Conservation (phyloP, 2,888 invertebrate species). For the Periphyllus acericola region DNA sequence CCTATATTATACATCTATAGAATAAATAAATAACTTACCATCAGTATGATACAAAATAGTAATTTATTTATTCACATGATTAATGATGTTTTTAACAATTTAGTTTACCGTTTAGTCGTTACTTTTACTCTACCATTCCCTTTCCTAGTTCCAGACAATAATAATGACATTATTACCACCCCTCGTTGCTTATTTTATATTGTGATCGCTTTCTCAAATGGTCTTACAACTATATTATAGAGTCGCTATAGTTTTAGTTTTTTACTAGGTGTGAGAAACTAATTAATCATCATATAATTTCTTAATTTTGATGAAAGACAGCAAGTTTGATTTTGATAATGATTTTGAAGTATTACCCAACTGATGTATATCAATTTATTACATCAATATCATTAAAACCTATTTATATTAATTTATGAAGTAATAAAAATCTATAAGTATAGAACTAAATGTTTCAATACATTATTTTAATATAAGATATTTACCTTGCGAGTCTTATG, state of each 20-base stretch:
- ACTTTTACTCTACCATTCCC: not conserved
- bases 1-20: too few relatives aligned
- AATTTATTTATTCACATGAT: not conserved
- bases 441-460: too few relatives aligned
- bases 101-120: not conserved
- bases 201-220: not conserved
- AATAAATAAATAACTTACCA: not conserved
- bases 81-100: conserved; percentile 14
- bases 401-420: too few relatives aligned
- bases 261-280: not conserved
- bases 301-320: not conserved
- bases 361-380: too few relatives aligned
- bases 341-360: too few relatives aligned
- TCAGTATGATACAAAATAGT: not conserved
- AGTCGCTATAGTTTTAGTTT: not conserved
- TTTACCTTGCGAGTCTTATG: too few relatives aligned
- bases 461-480: too few relatives aligned
- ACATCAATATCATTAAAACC: too few relatives aligned
- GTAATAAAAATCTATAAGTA: too few relatives aligned
- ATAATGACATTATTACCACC: conserved; percentile 14
- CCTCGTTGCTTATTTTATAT: not conserved
- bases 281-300: conserved; percentile 25
- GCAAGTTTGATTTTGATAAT: not conserved
- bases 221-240: not conserved
- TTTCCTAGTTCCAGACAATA: not conserved